Evolutionary conservation across 2,113 vertebrate genomes (phyloP), one percentile per base, ranked within the genome.

Genomic region (Calypte anna): DNA sequence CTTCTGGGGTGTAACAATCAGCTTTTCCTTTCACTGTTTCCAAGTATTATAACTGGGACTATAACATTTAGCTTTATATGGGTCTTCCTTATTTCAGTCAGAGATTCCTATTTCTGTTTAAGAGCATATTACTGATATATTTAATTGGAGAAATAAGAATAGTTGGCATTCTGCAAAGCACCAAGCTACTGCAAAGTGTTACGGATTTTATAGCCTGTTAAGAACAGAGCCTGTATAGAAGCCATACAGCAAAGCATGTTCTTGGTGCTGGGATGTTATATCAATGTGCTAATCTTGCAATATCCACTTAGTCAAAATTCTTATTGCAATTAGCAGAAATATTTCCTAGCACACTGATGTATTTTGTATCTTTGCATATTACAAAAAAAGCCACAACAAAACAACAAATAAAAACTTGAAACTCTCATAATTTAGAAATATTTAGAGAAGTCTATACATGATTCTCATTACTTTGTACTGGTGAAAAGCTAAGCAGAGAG

Each of bases 91-190:
- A 74, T 36, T 51, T 92, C 75, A 88, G 51, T 84, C 81, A 94
- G 91, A 91, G 44, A 91, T 78, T 82, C 69, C 63, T 77, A 79
- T 67, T 94, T 74, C 43, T 94, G 27, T 86, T 66, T 44, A 83
- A 88, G 54, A 66, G 18, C 17, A 78, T 92, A 58, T 28, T 89
- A 57, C 28, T 68, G 53, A 94, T 57, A 21, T 55, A 44, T 91
- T 91, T 97, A 93, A 93, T 94, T 95, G 82, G 78, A 66, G 78
- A 93, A 96, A 88, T 90, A 88, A 31, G 58, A 93, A 82, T 80
- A 93, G 58, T 30, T 85, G 61, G 46, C 46, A 73, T 88, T 94
- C 58, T 82, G 33, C 43, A 84, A 88, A 87, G 27, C 61, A 90
- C 33, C 54, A 50, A 91, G 79, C 40, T 66, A 31, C 50, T 63